Base-by-base conservation (phyloP, 2,113 vertebrate genomes). In the Taxidea taxus region DNA sequence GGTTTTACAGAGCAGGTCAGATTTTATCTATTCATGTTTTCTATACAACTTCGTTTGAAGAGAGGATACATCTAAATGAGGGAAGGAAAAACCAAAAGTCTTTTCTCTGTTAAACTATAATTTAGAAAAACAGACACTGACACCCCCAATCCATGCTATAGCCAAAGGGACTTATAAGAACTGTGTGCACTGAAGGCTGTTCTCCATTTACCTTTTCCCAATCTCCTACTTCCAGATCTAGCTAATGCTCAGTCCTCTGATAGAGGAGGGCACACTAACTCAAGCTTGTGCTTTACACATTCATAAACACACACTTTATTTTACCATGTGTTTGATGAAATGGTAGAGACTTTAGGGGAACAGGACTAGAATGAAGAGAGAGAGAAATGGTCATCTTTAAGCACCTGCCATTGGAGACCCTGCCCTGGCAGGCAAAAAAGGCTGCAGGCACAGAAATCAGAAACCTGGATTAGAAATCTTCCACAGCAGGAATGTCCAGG, bases 371-470 rank as follows among this genome's bases (percentile, higher is more conserved):
- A 85, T 34, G 34, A 3, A 34, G 31, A 94, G 10, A 68, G 18
- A 90, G 42, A 20, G 84, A 97, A 91, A 84, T 58, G 70, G n/a
- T 42, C 34, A 68, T 18, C 70, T n/a, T 83, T 75, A 77, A 77
- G n/a, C 44, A 34, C 4, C 23, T 77, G 47, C 83, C 66, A 44
- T 10, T 68, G 62, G 21, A 87, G 4, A 62, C 11, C 14, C 7
- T 47, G 14, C 31, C 54, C 80, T 88, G 39, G 49, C 94, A 85
- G 64, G 18, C 44, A 95, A 60, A 85, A 80, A 54, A 54, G 62
- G 12, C 62, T 58, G 0, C 29, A 39, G 31, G 39, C 56, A 10
- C 1, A n/a, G 37, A 58, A 75, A 54, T 60, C 92, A 94, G 84
- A 56, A 84, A 87, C 47, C 29, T 90, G 94, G 60, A 18, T 56